Evolutionary conservation across 1,140 invertebrate genomes (phyloP).

Genomic region (Zaprionus africanus): DNA sequence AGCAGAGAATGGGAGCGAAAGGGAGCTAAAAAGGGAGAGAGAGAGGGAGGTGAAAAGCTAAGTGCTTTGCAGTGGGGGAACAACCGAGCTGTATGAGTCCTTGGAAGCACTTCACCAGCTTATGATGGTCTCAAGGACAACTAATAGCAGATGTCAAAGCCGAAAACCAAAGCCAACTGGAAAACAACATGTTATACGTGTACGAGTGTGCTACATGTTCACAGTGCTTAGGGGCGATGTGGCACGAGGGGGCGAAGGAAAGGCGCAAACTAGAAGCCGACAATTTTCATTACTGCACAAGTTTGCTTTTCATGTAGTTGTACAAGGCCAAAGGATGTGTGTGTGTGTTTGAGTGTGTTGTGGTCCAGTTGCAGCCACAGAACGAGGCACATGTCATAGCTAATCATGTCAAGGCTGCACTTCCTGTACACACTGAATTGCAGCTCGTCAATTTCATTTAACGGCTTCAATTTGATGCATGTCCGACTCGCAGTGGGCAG

Average conservation of each 20-base stretch:
- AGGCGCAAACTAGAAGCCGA: neutral
- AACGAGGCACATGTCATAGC: conserved; percentile 44
- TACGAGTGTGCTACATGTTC: neutral
- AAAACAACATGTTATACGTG: neutral
- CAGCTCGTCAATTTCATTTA: conserved; percentile 25
- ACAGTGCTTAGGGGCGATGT: neutral
- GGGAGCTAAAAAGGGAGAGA: neutral
- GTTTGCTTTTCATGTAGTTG: conserved; percentile 6
- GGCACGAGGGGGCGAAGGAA: neutral
- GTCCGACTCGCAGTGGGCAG: neutral
- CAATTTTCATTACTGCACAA: conserved; percentile 43
- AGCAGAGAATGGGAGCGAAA: neutral
- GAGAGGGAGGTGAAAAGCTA: neutral
- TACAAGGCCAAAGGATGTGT: conserved; percentile 18
- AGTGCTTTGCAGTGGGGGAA: neutral
- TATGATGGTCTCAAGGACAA: conserved; percentile 38
- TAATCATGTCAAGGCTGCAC: conserved; percentile 74
- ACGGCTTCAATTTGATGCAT: neutral
- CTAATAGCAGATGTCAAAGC: neutral
- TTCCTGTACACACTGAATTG: conserved; percentile 1
- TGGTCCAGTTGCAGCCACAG: conserved; percentile 27
- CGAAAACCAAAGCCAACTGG: neutral
- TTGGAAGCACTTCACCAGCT: conserved; percentile 30
- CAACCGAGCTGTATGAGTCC: conserved; percentile 4
- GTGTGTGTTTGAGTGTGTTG: conserved; percentile 4